These are phyloP conservation scores for Anolis carolinensis DNA, from an alignment of 2,113 vertebrate species.

Conservation along the genomic window DNA sequence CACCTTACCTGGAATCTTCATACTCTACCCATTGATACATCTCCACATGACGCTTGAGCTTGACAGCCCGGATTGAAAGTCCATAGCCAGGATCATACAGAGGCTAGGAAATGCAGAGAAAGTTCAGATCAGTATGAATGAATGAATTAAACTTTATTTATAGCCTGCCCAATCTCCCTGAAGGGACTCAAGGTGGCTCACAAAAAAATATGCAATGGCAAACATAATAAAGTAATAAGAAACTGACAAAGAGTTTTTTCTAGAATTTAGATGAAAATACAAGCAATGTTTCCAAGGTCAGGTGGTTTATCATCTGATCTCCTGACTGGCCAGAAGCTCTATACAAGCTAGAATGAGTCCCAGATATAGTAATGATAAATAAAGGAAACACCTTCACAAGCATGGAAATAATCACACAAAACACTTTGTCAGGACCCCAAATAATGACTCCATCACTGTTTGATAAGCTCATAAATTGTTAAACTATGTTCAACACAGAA, in stretches of 20 bases:
- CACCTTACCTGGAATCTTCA: slow-evolving; percentile 86
- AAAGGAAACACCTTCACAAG: not conserved
- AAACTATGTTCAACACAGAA: not conserved
- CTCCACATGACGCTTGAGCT: slow-evolving; percentile 90
- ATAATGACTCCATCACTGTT: not conserved
- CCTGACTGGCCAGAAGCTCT: not conserved
- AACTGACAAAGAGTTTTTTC: slow-evolving; percentile 4
- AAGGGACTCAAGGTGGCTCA: no score
- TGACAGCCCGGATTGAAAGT: slow-evolving; percentile 88
- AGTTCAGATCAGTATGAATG: not conserved
- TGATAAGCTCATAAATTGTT: not conserved
- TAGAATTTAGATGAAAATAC: not conserved
- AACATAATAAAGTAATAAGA: slow-evolving; percentile 6
- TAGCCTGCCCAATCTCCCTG: no score
- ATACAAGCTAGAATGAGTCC: not conserved
- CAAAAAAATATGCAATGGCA: no score
- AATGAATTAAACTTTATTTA: no score
- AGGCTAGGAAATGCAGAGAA: slow-evolving; percentile 75
- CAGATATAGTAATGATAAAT: not conserved
- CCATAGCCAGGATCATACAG: slow-evolving; percentile 94
- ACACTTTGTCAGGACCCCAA: not conserved
- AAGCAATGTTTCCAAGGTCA: not conserved
- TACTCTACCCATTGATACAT: slow-evolving; percentile 99
- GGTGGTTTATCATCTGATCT: no score
- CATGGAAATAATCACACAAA: not conserved